A percentile compares a stretch with the other conserved stretches of the same genome.
These are phyloP conservation scores for Phaedon cochleariae DNA, from an alignment of 2,888 invertebrate genomes.

Conservation along the genomic window DNA sequence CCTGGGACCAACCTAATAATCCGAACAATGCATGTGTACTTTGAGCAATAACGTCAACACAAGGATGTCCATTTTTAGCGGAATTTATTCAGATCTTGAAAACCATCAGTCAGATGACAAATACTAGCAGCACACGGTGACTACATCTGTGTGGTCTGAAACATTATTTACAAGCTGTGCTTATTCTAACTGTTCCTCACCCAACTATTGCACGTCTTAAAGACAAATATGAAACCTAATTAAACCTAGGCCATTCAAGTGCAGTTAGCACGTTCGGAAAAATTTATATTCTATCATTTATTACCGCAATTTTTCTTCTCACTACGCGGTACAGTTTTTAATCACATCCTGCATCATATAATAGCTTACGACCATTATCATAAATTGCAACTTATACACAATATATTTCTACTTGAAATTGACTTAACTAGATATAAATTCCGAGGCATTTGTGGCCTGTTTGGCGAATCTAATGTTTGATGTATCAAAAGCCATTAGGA, in stretches of 20 bases:
- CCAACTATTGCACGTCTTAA: not conserved
- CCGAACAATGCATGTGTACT: no score
- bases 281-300: constrained; percentile 2
- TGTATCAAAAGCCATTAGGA: constrained; percentile 31
- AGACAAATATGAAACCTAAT: no score
- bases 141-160: no score
- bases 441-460: constrained; percentile 26
- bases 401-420: constrained; percentile 30
- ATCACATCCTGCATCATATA: constrained; percentile 29
- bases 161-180: not conserved
- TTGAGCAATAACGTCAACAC: no score
- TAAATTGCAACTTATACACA: constrained; percentile 37
- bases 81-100: no score
- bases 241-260: not conserved
- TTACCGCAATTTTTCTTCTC: constrained; percentile 9
- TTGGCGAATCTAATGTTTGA: constrained; percentile 28
- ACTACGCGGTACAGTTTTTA: constrained; percentile 18
- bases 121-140: no score
- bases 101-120: no score
- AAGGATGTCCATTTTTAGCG: no score
- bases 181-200: not conserved
- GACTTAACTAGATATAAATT: constrained; percentile 29
- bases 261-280: constrained; percentile 15
- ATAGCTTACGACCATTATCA: constrained; percentile 34
- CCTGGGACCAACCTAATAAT: no score